Evolutionary conservation across 2,113 vertebrate genomes (phyloP).

Genomic region (Centropus unirufus): DNA sequence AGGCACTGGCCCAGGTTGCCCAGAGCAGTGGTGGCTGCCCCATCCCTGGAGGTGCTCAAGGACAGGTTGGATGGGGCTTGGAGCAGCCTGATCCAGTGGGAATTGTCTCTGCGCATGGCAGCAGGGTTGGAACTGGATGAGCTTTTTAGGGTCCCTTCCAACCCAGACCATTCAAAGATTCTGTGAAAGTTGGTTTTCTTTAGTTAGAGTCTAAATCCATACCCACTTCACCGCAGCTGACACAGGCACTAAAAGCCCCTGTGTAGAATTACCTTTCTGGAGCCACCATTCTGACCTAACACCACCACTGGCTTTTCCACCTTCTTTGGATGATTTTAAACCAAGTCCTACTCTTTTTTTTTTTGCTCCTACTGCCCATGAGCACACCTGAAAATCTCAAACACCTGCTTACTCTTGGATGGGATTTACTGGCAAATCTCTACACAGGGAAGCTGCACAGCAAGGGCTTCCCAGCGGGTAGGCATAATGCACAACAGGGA

Average conservation of each 20-base stretch:
- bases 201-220: not conserved
- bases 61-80: no score
- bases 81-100: no score
- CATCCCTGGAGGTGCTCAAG: no score
- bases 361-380: not conserved
- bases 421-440: not conserved
- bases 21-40: no score
- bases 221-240: not conserved
- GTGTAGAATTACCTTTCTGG: not conserved
- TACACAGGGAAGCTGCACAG: not conserved
- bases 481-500: not conserved
- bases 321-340: not conserved
- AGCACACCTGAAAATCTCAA: not conserved
- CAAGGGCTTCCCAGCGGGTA: not conserved
- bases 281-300: not conserved
- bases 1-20: no score
- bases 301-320: not conserved
- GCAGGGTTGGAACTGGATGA: no score
- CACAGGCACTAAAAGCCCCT: not conserved
- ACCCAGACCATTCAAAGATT: no score
- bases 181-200: not conserved
- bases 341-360: no score
- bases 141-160: no score
- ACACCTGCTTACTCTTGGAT: not conserved
- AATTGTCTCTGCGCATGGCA: no score